Evolutionary conservation across 2,113 vertebrate species (phyloP).

Genomic region (Hippolais icterina): DNA sequence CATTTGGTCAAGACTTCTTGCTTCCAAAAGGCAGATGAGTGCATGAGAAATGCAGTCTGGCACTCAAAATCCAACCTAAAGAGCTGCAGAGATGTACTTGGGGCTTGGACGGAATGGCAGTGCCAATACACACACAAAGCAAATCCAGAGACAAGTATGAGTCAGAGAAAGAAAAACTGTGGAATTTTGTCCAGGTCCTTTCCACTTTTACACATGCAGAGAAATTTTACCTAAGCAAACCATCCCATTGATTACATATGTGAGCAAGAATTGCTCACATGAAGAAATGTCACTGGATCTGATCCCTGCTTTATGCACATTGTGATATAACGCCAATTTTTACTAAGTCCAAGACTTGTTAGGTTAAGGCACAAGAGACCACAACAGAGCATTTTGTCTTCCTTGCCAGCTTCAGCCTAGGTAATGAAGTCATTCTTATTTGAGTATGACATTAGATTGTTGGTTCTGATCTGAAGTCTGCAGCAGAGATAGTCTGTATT

Average conservation of each 20-base stretch:
- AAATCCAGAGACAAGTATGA: slow-evolving; percentile 55
- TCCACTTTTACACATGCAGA: neutral
- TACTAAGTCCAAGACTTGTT: neutral
- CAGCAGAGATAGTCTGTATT: neutral
- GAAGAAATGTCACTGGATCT: slow-evolving; percentile 28
- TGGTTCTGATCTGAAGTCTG: neutral
- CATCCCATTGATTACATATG: slow-evolving; percentile 1
- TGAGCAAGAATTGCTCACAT: slow-evolving; percentile 2
- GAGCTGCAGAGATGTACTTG: slow-evolving; percentile 44
- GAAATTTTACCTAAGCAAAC: slow-evolving; percentile 39
- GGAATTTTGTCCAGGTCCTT: slow-evolving; percentile 32
- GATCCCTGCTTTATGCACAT: neutral
- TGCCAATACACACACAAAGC: slow-evolving; percentile 59
- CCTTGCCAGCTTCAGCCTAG: slow-evolving; percentile 13
- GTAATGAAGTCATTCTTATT: slow-evolving; percentile 46
- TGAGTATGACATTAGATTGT: neutral
- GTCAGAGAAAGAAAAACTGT: slow-evolving; percentile 52
- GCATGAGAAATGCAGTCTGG: neutral
- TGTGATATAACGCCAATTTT: neutral
- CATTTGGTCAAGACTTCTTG: neutral
- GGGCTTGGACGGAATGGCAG: neutral
- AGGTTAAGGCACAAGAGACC: slow-evolving; percentile 25
- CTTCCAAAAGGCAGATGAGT: neutral
- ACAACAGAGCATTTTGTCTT: neutral
- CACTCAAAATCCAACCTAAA: slow-evolving; percentile 2